Evolutionary conservation across 1,140 invertebrate species (phyloP), one percentile per base, ranked within the genome.

Genomic region (Drosophila subobscura): DNA sequence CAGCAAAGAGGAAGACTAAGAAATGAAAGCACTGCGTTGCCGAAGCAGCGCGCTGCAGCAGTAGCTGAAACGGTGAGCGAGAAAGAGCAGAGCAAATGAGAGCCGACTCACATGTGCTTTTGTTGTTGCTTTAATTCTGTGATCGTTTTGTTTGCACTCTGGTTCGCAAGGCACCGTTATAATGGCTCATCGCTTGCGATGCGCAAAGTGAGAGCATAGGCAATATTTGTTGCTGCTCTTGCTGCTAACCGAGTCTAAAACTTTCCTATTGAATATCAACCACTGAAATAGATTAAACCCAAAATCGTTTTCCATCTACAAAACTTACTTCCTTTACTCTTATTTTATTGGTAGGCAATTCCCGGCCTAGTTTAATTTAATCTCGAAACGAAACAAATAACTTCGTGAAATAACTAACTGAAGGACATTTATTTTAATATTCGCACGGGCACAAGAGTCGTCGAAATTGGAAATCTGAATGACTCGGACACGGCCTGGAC

Each of bases 401-500:
- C 63, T 74, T 16, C 37, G 37, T 33, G 29, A 55, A 65, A 72
- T 50, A 72, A 72, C 57, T 72, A 72, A 73, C 61, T 55, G 59
- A 55, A 65, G 64, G 37, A 57, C 83, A 85, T 85, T 85, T 88
- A 85, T 85, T 85, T 85, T 85, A 85, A 85, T 88, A 81, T 81
- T 74, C 78, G 44, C 22, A 52, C 5, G 57, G 5, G 25, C 33
- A 8, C 37, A 25, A 14, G 53, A 37, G 33, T 37, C 10, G 3
- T 1, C 7, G 33, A 37, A 37, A 37, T 37, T 37, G 33, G 10
- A 37, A 37, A 37, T 37, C 33, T 37, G 33, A 37, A 37, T 37
- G 33, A 37, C 33, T 55, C 2, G 20, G 25, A 46, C 41, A 29
- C n/a, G 41, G 8, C 0, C 16, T 46, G 47, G 49, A 54, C 42